Conservation (phyloP, 2,113 vertebrate genomes). For the Empidonax traillii region DNA sequence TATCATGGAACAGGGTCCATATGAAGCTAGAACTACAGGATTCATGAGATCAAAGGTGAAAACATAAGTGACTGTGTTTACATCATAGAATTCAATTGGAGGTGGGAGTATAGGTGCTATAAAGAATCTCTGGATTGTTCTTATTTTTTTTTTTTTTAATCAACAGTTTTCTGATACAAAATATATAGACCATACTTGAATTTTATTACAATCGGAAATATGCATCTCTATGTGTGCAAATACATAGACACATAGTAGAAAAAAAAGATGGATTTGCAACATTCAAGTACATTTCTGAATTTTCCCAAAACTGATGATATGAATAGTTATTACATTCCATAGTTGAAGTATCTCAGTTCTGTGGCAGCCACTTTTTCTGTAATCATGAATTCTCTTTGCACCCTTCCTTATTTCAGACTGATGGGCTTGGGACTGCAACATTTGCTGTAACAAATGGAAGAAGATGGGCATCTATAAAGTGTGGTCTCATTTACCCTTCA, state of each 20-base stretch:
- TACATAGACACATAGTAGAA: not conserved
- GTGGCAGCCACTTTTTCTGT: not conserved
- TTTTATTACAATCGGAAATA: not conserved
- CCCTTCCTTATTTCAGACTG: not conserved
- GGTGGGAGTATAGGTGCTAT: not conserved
- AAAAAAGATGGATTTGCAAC: not conserved
- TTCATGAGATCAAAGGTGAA: not conserved
- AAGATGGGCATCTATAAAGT: not conserved
- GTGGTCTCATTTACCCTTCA: not conserved
- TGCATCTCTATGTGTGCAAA: not conserved
- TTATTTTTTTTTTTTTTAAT: not conserved
- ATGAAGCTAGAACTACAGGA: not conserved
- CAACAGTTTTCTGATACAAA: not conserved
- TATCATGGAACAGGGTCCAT: rapidly evolving
- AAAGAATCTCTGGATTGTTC: not conserved
- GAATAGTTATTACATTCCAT: not conserved
- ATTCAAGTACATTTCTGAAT: not conserved
- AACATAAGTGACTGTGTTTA: not conserved
- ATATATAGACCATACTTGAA: too few relatives aligned
- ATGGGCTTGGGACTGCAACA: not conserved
- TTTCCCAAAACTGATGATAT: not conserved
- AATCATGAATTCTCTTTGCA: not conserved
- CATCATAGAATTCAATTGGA: not conserved
- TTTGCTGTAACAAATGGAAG: not conserved
- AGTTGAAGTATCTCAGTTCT: not conserved